Percentiles rank a stretch among this genome's conserved stretches.
phyloP scores from a whole-genome alignment of 2,113 vertebrate genomes.

The Nannobrachium achirus region DNA sequence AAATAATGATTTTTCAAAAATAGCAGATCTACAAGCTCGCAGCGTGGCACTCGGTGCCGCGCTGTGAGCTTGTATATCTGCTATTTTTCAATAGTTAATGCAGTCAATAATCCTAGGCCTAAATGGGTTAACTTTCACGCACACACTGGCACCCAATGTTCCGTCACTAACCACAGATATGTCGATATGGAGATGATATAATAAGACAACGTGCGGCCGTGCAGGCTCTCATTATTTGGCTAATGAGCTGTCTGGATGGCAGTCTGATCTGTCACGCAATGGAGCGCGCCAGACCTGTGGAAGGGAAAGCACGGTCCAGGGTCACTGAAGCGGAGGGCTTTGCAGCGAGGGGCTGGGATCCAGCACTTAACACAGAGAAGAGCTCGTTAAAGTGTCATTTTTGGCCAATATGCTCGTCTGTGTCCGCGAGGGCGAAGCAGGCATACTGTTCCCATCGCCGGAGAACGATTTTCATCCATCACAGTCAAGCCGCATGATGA shows the following conservation, averaged over 20 bases:
- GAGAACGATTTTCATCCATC: conserved; percentile 69
- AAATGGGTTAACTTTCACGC: conserved; percentile 44
- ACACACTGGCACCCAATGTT: conserved; percentile 55
- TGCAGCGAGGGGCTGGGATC: conserved; percentile 51
- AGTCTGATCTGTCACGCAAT: conserved; percentile 74
- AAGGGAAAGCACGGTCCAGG: conserved; percentile 48
- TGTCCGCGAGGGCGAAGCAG: conserved; percentile 63
- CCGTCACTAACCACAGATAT: conserved; percentile 66
- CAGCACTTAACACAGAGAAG: conserved; percentile 65
- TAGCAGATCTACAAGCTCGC: too few species aligned
- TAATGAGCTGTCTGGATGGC: conserved; percentile 80
- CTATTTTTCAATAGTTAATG: too few species aligned
- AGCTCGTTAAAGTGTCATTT: conserved; percentile 81
- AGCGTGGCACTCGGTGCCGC: too few species aligned
- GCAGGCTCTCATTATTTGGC: conserved; percentile 74
- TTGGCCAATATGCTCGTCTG: conserved; percentile 72
- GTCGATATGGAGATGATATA: conserved; percentile 63
- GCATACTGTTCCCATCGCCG: conserved; percentile 63
- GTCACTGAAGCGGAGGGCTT: conserved; percentile 62
- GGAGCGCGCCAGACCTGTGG: conserved; percentile 60
- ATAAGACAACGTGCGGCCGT: conserved; percentile 63
- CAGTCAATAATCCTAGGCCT: too few species aligned
- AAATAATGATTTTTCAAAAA: too few species aligned
- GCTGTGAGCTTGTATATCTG: too few species aligned
- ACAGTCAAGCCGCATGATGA: conserved; percentile 52